phyloP scores from a whole-genome alignment of 2,113 vertebrate species.

The Tenebrosternarchus preto region DNA sequence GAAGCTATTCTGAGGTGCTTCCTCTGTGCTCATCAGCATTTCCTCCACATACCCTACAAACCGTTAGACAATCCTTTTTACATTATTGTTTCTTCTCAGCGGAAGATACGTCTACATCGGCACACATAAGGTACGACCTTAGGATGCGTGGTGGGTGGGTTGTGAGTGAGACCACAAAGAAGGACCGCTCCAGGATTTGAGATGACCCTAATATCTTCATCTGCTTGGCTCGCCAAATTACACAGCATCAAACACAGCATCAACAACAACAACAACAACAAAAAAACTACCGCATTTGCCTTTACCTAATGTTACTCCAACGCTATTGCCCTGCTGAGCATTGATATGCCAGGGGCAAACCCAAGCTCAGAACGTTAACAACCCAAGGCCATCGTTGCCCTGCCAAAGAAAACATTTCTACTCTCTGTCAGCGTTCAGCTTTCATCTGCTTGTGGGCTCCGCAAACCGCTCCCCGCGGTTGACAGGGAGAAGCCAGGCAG shows the following conservation, averaged over 20 bases:
- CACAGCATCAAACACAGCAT: constrained; percentile 20
- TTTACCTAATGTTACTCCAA: constrained; percentile 31
- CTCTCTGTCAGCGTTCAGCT: constrained; percentile 19
- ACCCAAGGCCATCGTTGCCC: constrained; percentile 19
- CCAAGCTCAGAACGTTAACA: constrained; percentile 19
- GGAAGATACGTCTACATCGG: constrained; percentile 5
- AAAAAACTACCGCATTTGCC: neutral
- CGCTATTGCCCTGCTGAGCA: constrained; percentile 9
- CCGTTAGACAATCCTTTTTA: neutral
- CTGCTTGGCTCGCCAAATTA: constrained; percentile 15
- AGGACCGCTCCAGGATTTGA: neutral
- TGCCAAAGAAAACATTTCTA: constrained; percentile 20
- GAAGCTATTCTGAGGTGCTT: neutral
- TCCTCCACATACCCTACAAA: neutral
- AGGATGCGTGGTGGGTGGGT: constrained; percentile 23
- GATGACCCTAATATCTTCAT: constrained; percentile 31
- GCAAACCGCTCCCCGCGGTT: neutral
- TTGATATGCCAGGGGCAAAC: neutral
- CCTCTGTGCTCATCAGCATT: neutral
- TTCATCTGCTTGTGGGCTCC: constrained; percentile 28
- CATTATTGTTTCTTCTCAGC: neutral
- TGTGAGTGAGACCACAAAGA: neutral
- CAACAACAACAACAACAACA: neutral
- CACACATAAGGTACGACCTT: neutral
- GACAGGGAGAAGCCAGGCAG: neutral